Conservation (phyloP, 1,140 invertebrate genomes). For the Fopius arisanus region DNA sequence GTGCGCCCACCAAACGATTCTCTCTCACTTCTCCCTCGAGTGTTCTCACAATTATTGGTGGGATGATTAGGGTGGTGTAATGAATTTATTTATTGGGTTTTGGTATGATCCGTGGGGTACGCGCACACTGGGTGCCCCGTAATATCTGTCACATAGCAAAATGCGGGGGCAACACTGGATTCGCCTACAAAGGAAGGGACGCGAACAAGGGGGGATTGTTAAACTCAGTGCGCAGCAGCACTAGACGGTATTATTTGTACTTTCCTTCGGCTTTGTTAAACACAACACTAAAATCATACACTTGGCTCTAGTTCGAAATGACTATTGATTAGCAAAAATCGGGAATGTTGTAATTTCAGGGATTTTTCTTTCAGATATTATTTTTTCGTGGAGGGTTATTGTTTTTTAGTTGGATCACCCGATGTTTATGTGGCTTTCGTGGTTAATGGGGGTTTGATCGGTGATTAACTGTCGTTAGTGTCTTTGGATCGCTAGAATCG, state of each 20-base stretch:
- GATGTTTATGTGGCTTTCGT: background rate
- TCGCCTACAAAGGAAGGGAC: slow-evolving; percentile 20
- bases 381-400: background rate
- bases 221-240: slow-evolving; percentile 15
- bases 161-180: slow-evolving; percentile 17
- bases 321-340: background rate
- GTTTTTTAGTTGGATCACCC: background rate
- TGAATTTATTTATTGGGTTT: background rate
- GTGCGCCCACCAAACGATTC: background rate
- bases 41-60: too few relatives aligned
- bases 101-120: background rate
- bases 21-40: background rate
- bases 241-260: background rate
- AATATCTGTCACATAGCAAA: slow-evolving; percentile 48
- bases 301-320: background rate
- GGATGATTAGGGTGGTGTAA: too few relatives aligned
- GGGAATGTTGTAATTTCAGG: background rate
- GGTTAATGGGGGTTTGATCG: background rate
- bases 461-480: background rate
- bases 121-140: slow-evolving; percentile 40
- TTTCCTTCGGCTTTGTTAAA: background rate
- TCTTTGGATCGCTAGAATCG: background rate
- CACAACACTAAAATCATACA: background rate
- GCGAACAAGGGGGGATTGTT: background rate
- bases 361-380: background rate